Evolutionary conservation across 2,888 invertebrate genomes (phyloP).

Genomic region (Hedya salicella): DNA sequence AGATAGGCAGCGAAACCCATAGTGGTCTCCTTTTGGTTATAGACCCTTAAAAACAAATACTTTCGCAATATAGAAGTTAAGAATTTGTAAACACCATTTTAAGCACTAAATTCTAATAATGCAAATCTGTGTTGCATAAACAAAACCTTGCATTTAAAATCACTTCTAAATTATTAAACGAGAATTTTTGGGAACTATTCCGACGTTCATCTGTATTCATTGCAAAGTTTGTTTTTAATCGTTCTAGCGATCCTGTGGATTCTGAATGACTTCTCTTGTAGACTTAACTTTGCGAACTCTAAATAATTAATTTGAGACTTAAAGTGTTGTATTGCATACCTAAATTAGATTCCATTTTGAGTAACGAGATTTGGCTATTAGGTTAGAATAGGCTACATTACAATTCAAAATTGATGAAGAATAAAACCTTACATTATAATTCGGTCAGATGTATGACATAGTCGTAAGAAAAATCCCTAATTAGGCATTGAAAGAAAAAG

Average conservation of each 20-base stretch:
- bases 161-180: slow-evolving; percentile 10
- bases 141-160: slow-evolving; percentile 15
- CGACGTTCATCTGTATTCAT: slow-evolving; percentile 34
- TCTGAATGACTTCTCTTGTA: not conserved
- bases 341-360: not conserved
- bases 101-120: not conserved
- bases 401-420: too few species aligned
- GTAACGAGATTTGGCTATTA: not conserved
- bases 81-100: not conserved
- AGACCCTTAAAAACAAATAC: too few species aligned
- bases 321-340: not conserved
- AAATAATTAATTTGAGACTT: slow-evolving; percentile 12
- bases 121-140: not conserved
- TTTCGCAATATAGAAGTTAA: too few species aligned
- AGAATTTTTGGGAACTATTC: slow-evolving; percentile 20
- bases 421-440: too few species aligned
- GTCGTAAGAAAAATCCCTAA: too few species aligned
- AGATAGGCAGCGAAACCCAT: too few species aligned
- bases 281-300: slow-evolving; percentile 2
- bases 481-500: too few species aligned
- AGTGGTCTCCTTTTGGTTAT: too few species aligned
- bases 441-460: too few species aligned
- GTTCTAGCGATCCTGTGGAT: slow-evolving; percentile 11
- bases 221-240: slow-evolving; percentile 35
- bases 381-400: too few species aligned